Conservation (phyloP, 92 coral and sea anemone genomes). For the Palythoa grandis region DNA sequence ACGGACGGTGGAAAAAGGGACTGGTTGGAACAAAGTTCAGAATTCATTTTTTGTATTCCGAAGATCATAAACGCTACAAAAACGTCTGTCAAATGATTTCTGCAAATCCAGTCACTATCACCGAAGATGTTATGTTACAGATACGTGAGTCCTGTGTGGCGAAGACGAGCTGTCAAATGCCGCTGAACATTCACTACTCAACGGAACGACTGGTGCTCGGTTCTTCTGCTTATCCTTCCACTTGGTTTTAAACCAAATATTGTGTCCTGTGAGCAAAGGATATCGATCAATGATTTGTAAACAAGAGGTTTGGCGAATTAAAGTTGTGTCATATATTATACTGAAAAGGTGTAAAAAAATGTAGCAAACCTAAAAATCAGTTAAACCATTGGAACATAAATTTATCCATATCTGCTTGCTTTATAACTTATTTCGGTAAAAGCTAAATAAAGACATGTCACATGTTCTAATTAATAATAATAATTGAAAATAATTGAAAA, state of each 20-base stretch:
- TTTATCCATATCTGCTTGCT: too few relatives aligned
- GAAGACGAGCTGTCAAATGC: neutral
- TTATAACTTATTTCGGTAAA: too few relatives aligned
- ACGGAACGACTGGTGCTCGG: neutral
- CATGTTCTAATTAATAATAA: too few relatives aligned
- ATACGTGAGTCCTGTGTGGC: constrained; percentile 1
- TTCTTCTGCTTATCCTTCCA: constrained; percentile 17
- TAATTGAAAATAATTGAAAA: too few relatives aligned
- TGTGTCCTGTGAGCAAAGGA: neutral
- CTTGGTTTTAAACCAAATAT: constrained; percentile 22
- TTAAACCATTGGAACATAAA: too few relatives aligned
- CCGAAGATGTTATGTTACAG: neutral
- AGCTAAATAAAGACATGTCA: too few relatives aligned
- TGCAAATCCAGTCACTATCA: neutral
- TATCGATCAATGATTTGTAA: neutral
- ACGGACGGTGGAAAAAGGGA: too few relatives aligned
- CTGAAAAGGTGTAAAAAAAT: too few relatives aligned
- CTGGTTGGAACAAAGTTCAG: too few relatives aligned
- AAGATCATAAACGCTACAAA: too few relatives aligned
- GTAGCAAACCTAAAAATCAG: too few relatives aligned
- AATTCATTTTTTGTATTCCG: too few relatives aligned
- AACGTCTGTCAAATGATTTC: neutral
- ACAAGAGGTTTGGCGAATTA: neutral
- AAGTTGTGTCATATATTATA: neutral
- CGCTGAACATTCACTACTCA: neutral